Evolutionary conservation across 2,113 vertebrate species (phyloP).

Genomic region (Shinisaurus crocodilurus): DNA sequence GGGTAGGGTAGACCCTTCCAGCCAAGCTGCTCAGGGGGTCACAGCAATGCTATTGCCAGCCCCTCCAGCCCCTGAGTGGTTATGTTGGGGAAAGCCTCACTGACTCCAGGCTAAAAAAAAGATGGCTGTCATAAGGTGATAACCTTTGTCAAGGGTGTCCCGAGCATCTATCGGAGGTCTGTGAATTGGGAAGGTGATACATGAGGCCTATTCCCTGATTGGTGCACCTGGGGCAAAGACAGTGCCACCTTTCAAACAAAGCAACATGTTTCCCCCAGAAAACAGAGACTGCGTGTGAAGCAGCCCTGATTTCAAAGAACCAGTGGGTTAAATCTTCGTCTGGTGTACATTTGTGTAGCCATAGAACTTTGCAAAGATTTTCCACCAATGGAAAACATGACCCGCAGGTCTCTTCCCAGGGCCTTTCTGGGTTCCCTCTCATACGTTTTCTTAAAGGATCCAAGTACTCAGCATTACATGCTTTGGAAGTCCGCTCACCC

Average conservation of each 20-base stretch:
- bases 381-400: background rate
- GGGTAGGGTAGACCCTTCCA: background rate
- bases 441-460: background rate
- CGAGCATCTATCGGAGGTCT: background rate
- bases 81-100: too few species aligned
- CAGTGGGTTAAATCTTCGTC: background rate
- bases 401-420: background rate
- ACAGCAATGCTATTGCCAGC: background rate
- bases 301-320: background rate
- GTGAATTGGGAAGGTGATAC: background rate
- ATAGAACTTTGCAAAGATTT: background rate
- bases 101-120: background rate
- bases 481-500: background rate
- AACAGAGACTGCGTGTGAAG: background rate
- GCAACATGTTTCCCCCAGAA: too few species aligned
- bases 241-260: background rate
- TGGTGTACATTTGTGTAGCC: too few species aligned
- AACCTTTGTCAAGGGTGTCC: background rate
- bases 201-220: background rate
- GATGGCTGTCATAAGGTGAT: background rate
- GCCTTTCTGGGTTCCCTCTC: background rate
- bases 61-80: too few species aligned
- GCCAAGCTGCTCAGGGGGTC: background rate
- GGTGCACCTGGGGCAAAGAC: background rate
- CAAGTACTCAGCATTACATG: background rate